These are phyloP conservation scores for Glyptemys insculpta DNA, from an alignment of 2,797 vertebrate species.

Conservation along the genomic window DNA sequence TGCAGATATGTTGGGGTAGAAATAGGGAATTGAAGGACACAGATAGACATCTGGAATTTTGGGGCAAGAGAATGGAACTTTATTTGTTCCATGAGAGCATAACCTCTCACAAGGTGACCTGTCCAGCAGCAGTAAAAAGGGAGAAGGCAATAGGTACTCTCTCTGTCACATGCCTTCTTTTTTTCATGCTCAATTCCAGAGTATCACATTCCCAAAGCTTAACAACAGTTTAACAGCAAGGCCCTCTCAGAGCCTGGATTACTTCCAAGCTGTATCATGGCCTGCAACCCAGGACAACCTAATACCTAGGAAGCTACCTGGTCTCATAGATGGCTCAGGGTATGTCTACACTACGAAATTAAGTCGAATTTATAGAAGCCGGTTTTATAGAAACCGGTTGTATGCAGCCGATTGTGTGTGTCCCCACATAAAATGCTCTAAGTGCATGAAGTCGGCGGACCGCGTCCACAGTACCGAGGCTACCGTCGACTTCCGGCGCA, in stretches of 20 bases:
- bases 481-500: too few relatives aligned
- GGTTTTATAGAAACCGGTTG: too few relatives aligned
- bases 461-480: too few relatives aligned
- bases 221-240: neutral
- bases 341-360: too few relatives aligned
- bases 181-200: neutral
- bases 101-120: neutral
- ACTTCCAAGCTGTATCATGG: neutral
- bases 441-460: too few relatives aligned
- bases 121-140: neutral
- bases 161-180: neutral
- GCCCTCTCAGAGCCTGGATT: neutral
- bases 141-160: neutral
- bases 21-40: neutral
- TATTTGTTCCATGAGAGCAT: neutral
- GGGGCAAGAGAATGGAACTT: neutral
- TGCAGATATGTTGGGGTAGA: rapidly evolving
- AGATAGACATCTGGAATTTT: neutral
- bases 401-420: too few relatives aligned
- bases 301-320: neutral
- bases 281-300: neutral
- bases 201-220: neutral
- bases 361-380: too few relatives aligned
- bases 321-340: neutral
- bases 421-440: too few relatives aligned